Evolutionary conservation across 2,888 invertebrate genomes (phyloP), one percentile per base, ranked within the genome.

Genomic region (Diaperis boleti): DNA sequence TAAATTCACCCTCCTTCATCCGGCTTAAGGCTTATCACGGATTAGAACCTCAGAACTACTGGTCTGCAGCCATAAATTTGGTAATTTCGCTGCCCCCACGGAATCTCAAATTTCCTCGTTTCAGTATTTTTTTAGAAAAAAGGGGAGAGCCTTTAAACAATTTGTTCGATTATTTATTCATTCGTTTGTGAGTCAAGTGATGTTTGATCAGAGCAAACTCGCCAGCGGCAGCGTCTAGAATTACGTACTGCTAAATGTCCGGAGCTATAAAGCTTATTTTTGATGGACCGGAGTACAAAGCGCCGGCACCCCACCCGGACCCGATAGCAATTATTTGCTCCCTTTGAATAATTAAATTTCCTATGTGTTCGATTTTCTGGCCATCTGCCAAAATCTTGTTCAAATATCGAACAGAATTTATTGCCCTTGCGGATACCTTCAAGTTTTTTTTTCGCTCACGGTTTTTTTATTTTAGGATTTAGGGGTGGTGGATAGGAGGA

Each of bases 321-420:
- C 78, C 78, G 74, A 76, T 76, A 76, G 77, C 80, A 81, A 81
- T 82, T 82, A 82, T 82, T 81, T 81, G 80, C 80, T 81, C 82
- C 82, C 82, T 81, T 80, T 81, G 81, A 81, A 82, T 81, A 81
- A 82, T 81, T 82, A 79, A 81, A 81, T 82, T 81, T 79, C 77
- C 77, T 76, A 77, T 76, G 75, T 74, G 72, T 74, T 76, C 78
- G 77, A 78, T 80, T 81, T 78, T 77, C 76, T 73, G 78, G 76
- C 81, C 82, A 82, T 82, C 82, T 82, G 82, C 79, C 79, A 72
- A 72, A 76, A 64, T 61, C 49, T 61, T 55, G 59, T 45, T 47
- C 47, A 47, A 47, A 45, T 39, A 57, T 26, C 37, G 39, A 22
- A 13, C 22, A 55, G 35, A 8, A 11, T 13, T 17, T 26, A 17